These are phyloP conservation scores for Lycorma delicatula DNA, from an alignment of 1,140 invertebrate genomes.

Conservation along the genomic window DNA sequence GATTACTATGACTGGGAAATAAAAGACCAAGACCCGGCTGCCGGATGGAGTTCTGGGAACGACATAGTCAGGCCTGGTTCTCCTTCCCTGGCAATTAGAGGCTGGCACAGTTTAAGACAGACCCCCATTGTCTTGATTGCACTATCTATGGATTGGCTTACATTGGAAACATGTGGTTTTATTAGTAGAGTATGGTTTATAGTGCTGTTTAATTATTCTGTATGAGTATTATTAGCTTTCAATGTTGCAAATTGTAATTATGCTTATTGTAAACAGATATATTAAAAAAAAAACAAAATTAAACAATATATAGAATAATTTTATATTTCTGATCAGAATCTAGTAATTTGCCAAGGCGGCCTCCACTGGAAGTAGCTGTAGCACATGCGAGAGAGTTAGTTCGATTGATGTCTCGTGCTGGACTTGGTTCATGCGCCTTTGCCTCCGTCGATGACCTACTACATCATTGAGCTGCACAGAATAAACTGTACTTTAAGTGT, in stretches of 20 bases:
- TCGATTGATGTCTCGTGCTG: constrained; percentile 78
- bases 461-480: constrained; percentile 15
- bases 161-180: no score
- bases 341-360: constrained; percentile 75
- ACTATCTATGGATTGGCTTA: no score
- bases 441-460: constrained; percentile 58
- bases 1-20: no score
- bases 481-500: no score
- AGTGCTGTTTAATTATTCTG: not conserved
- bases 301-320: not conserved
- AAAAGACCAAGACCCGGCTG: no score
- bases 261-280: not conserved
- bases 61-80: no score
- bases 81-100: no score
- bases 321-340: constrained; percentile 56
- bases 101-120: no score
- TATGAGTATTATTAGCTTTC: not conserved
- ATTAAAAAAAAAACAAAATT: no score
- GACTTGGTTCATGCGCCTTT: constrained; percentile 90
- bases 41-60: no score
- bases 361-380: constrained; percentile 84
- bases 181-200: no score
- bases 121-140: no score
- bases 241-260: not conserved
- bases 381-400: constrained; percentile 83